These are phyloP conservation scores for Drosophila santomea DNA, from an alignment of 1,140 invertebrate genomes.

Conservation along the genomic window DNA sequence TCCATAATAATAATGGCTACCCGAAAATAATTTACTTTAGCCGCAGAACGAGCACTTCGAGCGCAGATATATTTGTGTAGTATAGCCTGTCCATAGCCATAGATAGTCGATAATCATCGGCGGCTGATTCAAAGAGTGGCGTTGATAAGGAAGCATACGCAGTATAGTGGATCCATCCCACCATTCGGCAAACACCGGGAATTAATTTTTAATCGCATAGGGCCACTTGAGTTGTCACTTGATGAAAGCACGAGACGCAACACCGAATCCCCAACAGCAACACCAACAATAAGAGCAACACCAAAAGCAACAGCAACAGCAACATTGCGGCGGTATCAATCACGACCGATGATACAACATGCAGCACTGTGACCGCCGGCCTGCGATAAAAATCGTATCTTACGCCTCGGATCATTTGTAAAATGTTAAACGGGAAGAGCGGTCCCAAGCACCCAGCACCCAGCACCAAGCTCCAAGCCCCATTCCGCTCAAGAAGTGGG, in stretches of 20 bases:
- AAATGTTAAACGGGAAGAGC: conserved; percentile 63
- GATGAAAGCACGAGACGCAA: conserved; percentile 33
- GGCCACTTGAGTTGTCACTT: conserved; percentile 78
- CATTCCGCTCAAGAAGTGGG: too few species aligned
- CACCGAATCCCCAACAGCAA: not conserved
- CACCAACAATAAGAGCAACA: conserved; percentile 4
- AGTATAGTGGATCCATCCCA: conserved; percentile 24
- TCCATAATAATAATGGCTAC: not conserved
- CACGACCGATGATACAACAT: conserved; percentile 32
- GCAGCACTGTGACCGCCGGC: conserved; percentile 36
- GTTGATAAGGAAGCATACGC: conserved; percentile 51
- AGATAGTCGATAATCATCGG: conserved; percentile 64
- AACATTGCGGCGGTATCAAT: conserved; percentile 53
- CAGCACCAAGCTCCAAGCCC: too few species aligned
- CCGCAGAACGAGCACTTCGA: conserved; percentile 5
- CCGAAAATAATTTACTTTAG: conserved; percentile 1
- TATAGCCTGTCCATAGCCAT: conserved; percentile 1
- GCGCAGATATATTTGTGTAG: conserved; percentile 10
- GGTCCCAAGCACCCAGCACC: conserved; percentile 20
- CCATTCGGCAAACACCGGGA: conserved; percentile 64
- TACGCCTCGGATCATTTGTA: conserved; percentile 74
- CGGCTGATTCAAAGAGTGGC: conserved; percentile 68
- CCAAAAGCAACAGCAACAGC: conserved; percentile 3
- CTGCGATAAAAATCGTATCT: conserved; percentile 75
- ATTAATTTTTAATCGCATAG: conserved; percentile 81